Percentiles rank a stretch among this genome's conserved stretches.
These are phyloP conservation scores for Melanotaenia pygmaea DNA, from an alignment of 2,797 vertebrate species.

Conservation along the genomic window DNA sequence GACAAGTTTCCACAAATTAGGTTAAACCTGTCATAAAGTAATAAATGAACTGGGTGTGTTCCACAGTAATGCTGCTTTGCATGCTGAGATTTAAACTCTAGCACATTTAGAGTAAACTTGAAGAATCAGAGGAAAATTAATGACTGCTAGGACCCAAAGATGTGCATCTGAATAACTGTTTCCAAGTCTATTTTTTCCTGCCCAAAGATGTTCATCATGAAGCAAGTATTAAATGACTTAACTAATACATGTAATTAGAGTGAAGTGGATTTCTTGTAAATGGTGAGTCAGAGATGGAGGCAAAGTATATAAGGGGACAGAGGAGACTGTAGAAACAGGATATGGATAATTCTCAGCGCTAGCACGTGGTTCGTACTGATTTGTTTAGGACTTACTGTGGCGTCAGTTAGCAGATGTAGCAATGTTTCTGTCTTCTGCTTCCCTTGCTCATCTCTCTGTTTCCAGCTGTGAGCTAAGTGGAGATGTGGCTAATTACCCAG, in stretches of 20 bases:
- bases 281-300: not conserved
- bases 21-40: conserved; percentile 9
- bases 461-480: conserved; percentile 72
- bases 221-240: too few species aligned
- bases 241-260: too few species aligned
- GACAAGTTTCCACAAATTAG: conserved; percentile 9
- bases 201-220: not conserved
- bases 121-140: not conserved
- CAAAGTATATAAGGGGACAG: conserved; percentile 1
- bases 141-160: not conserved
- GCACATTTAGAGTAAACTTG: not conserved
- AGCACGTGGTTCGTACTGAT: conserved; percentile 57
- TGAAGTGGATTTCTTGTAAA: conserved; percentile 12
- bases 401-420: conserved; percentile 52
- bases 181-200: not conserved
- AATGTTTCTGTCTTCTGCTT: conserved; percentile 47
- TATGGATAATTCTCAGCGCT: conserved; percentile 45
- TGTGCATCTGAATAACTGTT: not conserved
- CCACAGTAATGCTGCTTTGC: too few species aligned
- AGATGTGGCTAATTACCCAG: conserved; percentile 70
- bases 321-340: conserved; percentile 19
- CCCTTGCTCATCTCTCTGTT: conserved; percentile 24
- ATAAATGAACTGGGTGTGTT: not conserved
- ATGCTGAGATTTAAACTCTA: too few species aligned
- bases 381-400: conserved; percentile 35